Base-by-base conservation (phyloP, 2,113 vertebrate species). In the Mesoclemmys tuberculata region DNA sequence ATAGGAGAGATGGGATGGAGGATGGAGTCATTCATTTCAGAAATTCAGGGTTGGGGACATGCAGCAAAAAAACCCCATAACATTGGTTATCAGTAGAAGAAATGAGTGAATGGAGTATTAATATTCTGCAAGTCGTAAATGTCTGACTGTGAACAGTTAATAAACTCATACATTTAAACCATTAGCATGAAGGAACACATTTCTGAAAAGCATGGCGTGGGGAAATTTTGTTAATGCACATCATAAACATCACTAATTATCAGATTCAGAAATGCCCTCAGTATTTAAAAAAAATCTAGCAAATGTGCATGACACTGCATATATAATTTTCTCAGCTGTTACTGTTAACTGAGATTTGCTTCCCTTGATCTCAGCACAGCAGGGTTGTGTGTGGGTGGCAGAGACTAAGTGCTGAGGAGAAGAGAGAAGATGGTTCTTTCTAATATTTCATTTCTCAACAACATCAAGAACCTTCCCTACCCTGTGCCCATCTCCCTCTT, bases 211-310 rank as follows among this genome's bases (percentile, higher is more conserved):
- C 41, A 24, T 56, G 46, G 26, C 38, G 26, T 61, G 29, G 29
- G 92, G 71, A 68, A 26, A 90, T 82, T 84, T 51, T 82, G 44
- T 71, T 93, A 95, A 92, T 92, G 84, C 21, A 68, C 49, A 38
- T 56, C 85, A 81, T 94, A 96, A 96, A 88, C 38, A 93, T 91
- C 87, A 87, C 46, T 93, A 96, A 96, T 95, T 92, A 96, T 86
- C 46, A 91, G 68, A 92, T 80, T 77, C 8, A 54, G 22, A 93
- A 95, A 93, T 90, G 29, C 4, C 88, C 58, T 94, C 55, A 83
- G 56, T 74, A 46, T 61, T 82, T 10, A 51, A 90, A 85, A 84
- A 27, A 61, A 85, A 29, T 2, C n/a, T 8, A 85, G 44, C 79
- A 68, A 41, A 29, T 38, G 2, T 64, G 78, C 1, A 0, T 85